Percentiles rank a stretch among this genome's conserved stretches.
Conservation (phyloP, 2,888 invertebrate species). For the Saturnia pavonia region DNA sequence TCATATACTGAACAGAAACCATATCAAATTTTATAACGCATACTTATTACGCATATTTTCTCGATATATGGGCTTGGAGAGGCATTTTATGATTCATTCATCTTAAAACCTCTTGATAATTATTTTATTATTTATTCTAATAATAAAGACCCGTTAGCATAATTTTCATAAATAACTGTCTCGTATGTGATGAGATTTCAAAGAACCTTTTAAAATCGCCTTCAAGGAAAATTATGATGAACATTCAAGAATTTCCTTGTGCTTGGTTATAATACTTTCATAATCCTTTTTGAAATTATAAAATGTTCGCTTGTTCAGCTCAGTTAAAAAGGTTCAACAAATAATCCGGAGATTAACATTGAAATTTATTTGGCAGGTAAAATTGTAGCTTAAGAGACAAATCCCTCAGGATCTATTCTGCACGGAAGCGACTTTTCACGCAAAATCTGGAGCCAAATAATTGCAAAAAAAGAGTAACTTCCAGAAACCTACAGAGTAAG, state of each 20-base stretch:
- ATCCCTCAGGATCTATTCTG: constrained; percentile 2
- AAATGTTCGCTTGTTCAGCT: neutral
- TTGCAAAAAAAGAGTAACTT: constrained; percentile 30
- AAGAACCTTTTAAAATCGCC: neutral
- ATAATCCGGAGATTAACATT: constrained; percentile 8
- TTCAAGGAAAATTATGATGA: neutral
- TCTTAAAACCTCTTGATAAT: neutral
- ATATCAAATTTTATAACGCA: neutral
- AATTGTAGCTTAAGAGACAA: neutral
- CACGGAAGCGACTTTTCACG: neutral
- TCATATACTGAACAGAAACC: neutral
- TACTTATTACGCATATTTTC: neutral
- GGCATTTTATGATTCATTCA: neutral
- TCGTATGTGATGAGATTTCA: neutral
- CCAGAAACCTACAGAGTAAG: neutral
- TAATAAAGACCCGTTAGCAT: neutral
- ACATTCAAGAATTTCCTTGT: neutral
- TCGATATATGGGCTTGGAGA: neutral
- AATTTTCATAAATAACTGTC: neutral
- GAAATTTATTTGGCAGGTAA: constrained; percentile 9
- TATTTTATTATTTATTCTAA: neutral
- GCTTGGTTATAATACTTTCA: neutral
- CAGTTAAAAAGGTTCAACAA: neutral
- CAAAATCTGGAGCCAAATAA: constrained; percentile 20
- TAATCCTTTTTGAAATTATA: neutral